Percentiles rank a stretch among this genome's conserved stretches.
phyloP scores from a whole-genome alignment of 2,797 vertebrate species.

The Gobio occitaniae region DNA sequence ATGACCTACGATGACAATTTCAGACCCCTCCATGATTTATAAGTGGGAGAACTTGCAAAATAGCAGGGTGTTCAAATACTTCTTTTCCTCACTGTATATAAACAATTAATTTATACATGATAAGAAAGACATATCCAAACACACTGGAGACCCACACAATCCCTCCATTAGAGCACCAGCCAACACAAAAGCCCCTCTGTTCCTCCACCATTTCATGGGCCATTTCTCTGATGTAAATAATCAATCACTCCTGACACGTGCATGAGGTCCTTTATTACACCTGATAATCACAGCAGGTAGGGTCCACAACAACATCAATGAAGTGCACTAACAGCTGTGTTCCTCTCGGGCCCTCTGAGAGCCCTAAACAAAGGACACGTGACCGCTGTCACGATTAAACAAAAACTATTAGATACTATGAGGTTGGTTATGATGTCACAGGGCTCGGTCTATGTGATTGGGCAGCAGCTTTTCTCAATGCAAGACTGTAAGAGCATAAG shows the following conservation, averaged over 20 bases:
- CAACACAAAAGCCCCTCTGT: not conserved
- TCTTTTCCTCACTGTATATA: too few relatives aligned
- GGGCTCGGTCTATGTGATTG: not conserved
- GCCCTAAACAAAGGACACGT: not conserved
- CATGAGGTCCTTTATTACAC: conserved; percentile 30
- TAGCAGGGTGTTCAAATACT: too few relatives aligned
- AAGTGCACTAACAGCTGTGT: not conserved
- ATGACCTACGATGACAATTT: too few relatives aligned
- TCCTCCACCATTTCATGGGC: conserved; percentile 25
- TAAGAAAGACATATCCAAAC: not conserved
- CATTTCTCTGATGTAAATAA: conserved; percentile 41
- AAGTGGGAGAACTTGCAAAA: too few relatives aligned
- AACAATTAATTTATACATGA: not conserved
- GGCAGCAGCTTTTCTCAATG: not conserved
- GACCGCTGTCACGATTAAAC: not conserved
- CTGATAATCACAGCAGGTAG: conserved; percentile 29
- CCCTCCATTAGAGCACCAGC: not conserved
- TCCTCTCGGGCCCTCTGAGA: not conserved
- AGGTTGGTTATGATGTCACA: not conserved
- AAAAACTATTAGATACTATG: not conserved
- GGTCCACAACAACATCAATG: not conserved
- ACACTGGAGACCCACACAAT: not conserved
- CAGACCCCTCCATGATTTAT: too few relatives aligned
- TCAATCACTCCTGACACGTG: conserved; percentile 33
- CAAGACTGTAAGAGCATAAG: not conserved